These are phyloP conservation scores for Diachasmimorpha longicaudata DNA, from an alignment of 1,140 invertebrate genomes.

Conservation along the genomic window DNA sequence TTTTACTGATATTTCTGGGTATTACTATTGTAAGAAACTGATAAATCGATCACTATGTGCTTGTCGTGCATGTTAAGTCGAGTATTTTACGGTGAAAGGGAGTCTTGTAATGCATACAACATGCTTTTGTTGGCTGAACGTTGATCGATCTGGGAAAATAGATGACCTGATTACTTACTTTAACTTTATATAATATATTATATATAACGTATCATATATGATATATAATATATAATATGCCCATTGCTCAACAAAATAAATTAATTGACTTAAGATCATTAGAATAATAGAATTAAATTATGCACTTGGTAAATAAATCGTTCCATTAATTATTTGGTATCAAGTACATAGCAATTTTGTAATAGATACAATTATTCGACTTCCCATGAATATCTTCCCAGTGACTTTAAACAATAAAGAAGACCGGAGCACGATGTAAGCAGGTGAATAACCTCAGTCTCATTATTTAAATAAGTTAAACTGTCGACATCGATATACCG, in stretches of 20 bases:
- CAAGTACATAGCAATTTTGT: neutral
- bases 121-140: neutral
- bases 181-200: neutral
- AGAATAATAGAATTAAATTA: neutral
- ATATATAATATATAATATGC: no score
- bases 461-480: constrained; percentile 2
- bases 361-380: no score
- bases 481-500: neutral
- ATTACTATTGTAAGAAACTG: neutral
- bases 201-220: neutral
- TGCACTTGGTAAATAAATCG: neutral
- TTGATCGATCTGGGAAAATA: neutral
- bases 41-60: neutral
- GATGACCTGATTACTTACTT: neutral
- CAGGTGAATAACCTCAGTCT: neutral
- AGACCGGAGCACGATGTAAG: neutral
- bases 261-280: no score
- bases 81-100: neutral
- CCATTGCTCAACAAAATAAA: no score
- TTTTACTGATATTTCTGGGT: no score
- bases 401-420: neutral
- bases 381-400: no score
- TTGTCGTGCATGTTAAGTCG: neutral
- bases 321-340: neutral
- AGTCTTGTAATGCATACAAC: neutral